Percentiles rank a stretch among this genome's conserved stretches.
Conservation (phyloP, 2,797 vertebrate genomes). For the Danio aesculapii region DNA sequence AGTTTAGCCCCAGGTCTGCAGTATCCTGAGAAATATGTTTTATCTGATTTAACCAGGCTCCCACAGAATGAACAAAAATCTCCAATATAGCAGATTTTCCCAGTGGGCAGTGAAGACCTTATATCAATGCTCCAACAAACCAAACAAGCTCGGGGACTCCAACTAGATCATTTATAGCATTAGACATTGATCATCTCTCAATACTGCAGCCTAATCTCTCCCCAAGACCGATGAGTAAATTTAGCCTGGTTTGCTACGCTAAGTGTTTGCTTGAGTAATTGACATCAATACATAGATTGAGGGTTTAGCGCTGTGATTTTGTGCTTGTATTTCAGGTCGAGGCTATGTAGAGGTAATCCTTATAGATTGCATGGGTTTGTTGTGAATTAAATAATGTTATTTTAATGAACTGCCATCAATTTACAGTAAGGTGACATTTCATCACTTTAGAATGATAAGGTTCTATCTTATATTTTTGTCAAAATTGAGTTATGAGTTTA, state of each 20-base stretch:
- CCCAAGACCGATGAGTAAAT: slow-evolving; percentile 35
- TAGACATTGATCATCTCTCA: slow-evolving; percentile 37
- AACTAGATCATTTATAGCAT: slow-evolving; percentile 40
- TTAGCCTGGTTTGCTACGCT: slow-evolving; percentile 16
- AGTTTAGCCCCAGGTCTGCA: slow-evolving; percentile 21
- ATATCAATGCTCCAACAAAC: slow-evolving; percentile 21
- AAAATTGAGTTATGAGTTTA: too few relatives aligned
- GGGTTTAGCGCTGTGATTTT: slow-evolving; percentile 30
- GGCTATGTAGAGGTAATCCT: background rate
- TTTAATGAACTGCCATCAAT: background rate
- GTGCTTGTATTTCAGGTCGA: background rate
- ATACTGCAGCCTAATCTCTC: slow-evolving; percentile 31
- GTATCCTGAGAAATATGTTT: slow-evolving; percentile 22
- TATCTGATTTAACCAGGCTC: slow-evolving; percentile 30
- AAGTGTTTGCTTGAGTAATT: slow-evolving; percentile 29
- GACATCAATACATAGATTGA: slow-evolving; percentile 32
- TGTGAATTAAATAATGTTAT: background rate
- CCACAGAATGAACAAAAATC: slow-evolving; percentile 8
- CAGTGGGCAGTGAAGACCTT: slow-evolving; percentile 6
- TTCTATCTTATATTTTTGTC: too few relatives aligned
- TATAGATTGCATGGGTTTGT: background rate
- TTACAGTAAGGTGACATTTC: background rate
- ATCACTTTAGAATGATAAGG: too few relatives aligned
- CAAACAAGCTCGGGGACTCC: slow-evolving; percentile 25
- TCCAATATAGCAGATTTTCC: slow-evolving; percentile 11